Base-by-base conservation (phyloP, 2,797 vertebrate genomes). In the Clarias pachynema region DNA sequence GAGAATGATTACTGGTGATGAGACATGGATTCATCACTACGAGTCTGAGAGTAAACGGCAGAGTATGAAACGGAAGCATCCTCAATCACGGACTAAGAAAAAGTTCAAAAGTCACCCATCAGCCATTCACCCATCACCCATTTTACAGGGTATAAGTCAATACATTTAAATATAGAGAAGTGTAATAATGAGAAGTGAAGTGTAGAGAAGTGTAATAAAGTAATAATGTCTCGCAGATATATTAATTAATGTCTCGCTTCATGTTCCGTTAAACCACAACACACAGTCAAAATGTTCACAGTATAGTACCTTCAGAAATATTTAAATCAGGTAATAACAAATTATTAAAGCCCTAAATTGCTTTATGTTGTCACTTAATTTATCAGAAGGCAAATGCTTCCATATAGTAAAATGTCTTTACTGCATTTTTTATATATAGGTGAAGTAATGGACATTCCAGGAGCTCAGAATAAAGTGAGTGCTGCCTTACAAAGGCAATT, bases 361-460 rank as follows among this genome's bases (percentile, higher is more conserved):
- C 24, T 24, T 24, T 5, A 14, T 70, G 24, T n/a, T n/a, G 40
- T 72, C 24, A 8, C 1, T 7, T 49, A 49, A 49, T 49, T 49
- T 12, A 10, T 10, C 9, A 49, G 44, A 49, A 49, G 44, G 9
- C 44, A 26, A 24, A 24, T 53, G 14, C 12, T 37, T 70, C n/a
- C 2, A 69, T 34, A 26, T 24, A 37, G 14, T 24, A 65, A 12
- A 66, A 22, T 5, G 29, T 77, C 22, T 29, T 0, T 70, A 4
- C 68, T 82, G 12, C 80, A 37, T 86, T 92, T 86, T 29, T 59
- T 56, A 85, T 83, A 88, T 59, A 26, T 89, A 98, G 97, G 97
- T 87, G 97, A 99, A 0, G 87, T 93, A 66, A 91, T 95, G 31
- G 95, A 96, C 37, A 86, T 95, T 73, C 79, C 96, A 84, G 96